Evolutionary conservation across 1,140 invertebrate species (phyloP).

Genomic region (Drosophila takahashii): DNA sequence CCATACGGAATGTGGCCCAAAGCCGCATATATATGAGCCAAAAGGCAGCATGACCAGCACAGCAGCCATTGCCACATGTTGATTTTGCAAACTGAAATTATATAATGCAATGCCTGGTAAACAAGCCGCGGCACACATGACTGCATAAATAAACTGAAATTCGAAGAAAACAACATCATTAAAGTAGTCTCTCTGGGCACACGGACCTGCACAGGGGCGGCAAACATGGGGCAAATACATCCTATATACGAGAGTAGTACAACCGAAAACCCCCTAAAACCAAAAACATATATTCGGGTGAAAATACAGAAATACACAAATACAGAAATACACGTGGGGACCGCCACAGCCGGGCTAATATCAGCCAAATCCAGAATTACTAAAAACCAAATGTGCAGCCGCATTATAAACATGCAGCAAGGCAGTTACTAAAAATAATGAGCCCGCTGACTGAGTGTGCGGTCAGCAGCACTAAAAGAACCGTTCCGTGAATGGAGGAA

Average conservation of each 20-base stretch:
- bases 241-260: no score
- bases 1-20: slow-evolving; percentile 34
- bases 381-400: slow-evolving; percentile 69
- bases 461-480: slow-evolving; percentile 32
- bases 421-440: slow-evolving; percentile 53
- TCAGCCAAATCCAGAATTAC: slow-evolving; percentile 65
- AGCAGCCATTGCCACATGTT: slow-evolving; percentile 62
- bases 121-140: slow-evolving; percentile 58
- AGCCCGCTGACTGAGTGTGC: slow-evolving; percentile 38
- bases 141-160: slow-evolving; percentile 63
- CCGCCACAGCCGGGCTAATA: slow-evolving; percentile 29
- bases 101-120: slow-evolving; percentile 75
- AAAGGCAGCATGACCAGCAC: slow-evolving; percentile 32
- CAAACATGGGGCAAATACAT: slow-evolving; percentile 44
- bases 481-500: neutral
- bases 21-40: slow-evolving; percentile 12
- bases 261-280: slow-evolving; percentile 9
- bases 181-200: slow-evolving; percentile 40
- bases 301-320: slow-evolving; percentile 12
- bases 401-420: slow-evolving; percentile 56
- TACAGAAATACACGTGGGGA: slow-evolving; percentile 14
- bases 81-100: slow-evolving; percentile 75
- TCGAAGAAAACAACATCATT: slow-evolving; percentile 75
- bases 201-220: neutral
- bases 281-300: slow-evolving; percentile 6